Conservation (phyloP, 2,888 invertebrate species). For the Orthonychiurus folsomi region DNA sequence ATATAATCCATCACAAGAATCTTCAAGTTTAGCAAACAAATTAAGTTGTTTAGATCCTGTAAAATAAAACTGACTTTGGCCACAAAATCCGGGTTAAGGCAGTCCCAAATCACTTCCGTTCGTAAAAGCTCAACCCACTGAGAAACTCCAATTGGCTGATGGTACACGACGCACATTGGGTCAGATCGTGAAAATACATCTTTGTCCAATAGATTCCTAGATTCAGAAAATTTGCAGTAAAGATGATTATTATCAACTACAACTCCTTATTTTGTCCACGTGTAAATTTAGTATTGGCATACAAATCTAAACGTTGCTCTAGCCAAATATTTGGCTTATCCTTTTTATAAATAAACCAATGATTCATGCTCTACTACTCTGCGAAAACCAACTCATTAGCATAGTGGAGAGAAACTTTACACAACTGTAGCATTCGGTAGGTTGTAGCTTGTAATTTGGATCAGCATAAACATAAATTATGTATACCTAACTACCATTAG, state of each 20-base stretch:
- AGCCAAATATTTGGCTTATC: not conserved
- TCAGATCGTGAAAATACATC: conserved; percentile 52
- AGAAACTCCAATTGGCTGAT: conserved; percentile 43
- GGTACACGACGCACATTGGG: conserved; percentile 48
- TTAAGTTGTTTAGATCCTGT: not conserved
- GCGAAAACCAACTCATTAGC: too few relatives aligned
- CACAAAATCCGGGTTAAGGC: conserved; percentile 50
- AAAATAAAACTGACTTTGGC: conserved; percentile 44
- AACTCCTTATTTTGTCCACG: too few relatives aligned
- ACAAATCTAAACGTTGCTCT: not conserved
- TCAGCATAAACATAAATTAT: too few relatives aligned
- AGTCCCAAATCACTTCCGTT: conserved; percentile 48
- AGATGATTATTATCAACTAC: conserved; percentile 7
- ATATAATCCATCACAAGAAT: not conserved
- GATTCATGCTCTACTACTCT: not conserved
- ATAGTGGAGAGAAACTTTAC: too few relatives aligned
- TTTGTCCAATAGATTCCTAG: conserved; percentile 47
- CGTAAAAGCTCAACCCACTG: conserved; percentile 45
- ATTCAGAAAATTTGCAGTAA: conserved; percentile 15
- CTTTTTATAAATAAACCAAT: not conserved
- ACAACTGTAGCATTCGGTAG: too few relatives aligned
- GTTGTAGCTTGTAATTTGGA: too few relatives aligned
- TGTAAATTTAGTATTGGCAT: not conserved
- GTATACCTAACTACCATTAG: too few relatives aligned
- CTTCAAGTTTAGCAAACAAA: not conserved